Conservation (phyloP, 2,888 invertebrate species). For the Dryocosmus kuriphilus region DNA sequence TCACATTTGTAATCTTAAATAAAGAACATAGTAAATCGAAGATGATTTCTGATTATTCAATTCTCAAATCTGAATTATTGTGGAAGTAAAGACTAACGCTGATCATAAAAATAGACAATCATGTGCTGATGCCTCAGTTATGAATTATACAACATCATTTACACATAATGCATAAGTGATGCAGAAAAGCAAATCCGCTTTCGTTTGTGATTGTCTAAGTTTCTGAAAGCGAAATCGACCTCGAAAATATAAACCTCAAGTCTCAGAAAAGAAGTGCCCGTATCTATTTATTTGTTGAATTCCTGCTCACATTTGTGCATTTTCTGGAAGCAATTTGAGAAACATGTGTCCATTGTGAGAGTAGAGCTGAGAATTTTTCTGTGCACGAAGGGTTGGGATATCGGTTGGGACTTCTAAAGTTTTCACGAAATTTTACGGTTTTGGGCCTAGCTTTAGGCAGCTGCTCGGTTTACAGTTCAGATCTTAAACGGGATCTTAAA, state of each 20-base stretch:
- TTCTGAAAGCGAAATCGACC: not conserved
- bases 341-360: not conserved
- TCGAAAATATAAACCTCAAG: not conserved
- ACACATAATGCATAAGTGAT: not conserved
- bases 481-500: too few species aligned
- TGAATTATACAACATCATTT: not conserved
- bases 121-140: not conserved
- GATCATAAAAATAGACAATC: not conserved
- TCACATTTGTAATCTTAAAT: not conserved
- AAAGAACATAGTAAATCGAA: too few species aligned
- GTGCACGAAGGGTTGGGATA: not conserved
- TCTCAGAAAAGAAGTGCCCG: not conserved
- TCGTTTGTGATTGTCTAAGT: not conserved
- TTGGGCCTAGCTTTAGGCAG: too few species aligned
- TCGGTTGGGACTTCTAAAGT: too few species aligned
- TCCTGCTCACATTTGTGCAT: not conserved
- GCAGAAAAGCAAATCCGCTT: not conserved
- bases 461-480: too few species aligned
- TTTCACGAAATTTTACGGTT: too few species aligned
- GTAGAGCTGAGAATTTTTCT: not conserved
- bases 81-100: not conserved
- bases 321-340: not conserved
- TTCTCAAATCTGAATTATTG: conserved; percentile 4
- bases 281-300: not conserved
- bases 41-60: not conserved